Evolutionary conservation across 2,797 vertebrate genomes (phyloP).

Genomic region (Lepilemur septentrionalis): DNA sequence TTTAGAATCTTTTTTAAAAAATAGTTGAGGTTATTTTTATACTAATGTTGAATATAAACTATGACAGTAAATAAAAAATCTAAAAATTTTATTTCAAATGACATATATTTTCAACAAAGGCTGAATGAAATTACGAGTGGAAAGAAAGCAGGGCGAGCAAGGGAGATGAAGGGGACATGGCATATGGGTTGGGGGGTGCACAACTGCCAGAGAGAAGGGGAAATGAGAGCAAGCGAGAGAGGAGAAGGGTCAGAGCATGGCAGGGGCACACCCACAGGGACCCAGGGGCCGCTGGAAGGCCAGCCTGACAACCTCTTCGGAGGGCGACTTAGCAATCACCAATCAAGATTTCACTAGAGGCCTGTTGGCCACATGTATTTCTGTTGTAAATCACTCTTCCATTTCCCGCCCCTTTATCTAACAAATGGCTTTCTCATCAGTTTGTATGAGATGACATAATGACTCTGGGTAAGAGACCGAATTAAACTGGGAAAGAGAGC

Average conservation of each 20-base stretch:
- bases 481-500: background rate
- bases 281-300: rapidly evolving
- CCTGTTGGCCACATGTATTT: background rate
- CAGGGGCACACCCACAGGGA: rapidly evolving
- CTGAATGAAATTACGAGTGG: background rate
- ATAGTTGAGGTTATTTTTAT: background rate
- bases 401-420: background rate
- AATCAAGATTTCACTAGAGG: background rate
- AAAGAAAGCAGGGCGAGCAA: background rate
- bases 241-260: background rate
- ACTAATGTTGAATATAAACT: background rate
- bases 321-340: background rate
- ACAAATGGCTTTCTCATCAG: background rate
- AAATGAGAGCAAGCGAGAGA: background rate
- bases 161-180: background rate
- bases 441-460: background rate
- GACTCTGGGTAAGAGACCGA: background rate
- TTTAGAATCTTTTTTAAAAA: background rate
- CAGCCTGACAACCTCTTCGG: rapidly evolving
- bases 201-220: background rate
- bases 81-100: background rate
- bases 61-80: background rate
- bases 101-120: background rate
- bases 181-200: no score
- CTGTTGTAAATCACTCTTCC: background rate